Conservation (phyloP, 2,797 vertebrate species). For the Poliocrania exsul region DNA sequence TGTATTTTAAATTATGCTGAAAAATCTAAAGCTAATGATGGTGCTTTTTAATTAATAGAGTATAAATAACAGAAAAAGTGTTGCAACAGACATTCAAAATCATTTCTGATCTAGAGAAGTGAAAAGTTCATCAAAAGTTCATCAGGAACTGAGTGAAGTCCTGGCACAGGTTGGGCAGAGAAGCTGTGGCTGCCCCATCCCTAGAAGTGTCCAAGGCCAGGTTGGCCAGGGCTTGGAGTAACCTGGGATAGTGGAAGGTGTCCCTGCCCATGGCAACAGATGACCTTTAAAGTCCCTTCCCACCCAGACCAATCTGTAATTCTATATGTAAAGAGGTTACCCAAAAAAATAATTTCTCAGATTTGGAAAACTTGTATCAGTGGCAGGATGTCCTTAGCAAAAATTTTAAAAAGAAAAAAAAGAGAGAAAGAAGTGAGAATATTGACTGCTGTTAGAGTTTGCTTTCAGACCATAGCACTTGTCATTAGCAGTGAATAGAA, state of each 20-base stretch:
- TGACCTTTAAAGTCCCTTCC: accelerated
- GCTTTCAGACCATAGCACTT: neutral
- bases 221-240: neutral
- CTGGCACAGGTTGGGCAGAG: neutral
- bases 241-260: neutral
- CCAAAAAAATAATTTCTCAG: neutral
- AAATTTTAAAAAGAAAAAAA: neutral
- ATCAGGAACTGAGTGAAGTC: neutral
- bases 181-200: neutral
- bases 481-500: slow-evolving; percentile 32
- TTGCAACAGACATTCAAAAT: neutral
- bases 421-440: neutral
- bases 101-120: neutral
- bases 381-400: neutral
- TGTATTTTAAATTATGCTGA: neutral
- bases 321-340: neutral
- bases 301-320: neutral
- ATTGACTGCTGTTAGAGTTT: neutral
- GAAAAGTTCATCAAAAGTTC: neutral
- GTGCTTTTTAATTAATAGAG: neutral
- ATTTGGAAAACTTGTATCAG: neutral
- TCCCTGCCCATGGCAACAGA: neutral
- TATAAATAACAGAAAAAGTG: neutral
- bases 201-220: neutral
- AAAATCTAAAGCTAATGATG: neutral